Base-by-base conservation (phyloP, 2,888 invertebrate species). In the Eilema griseolum region DNA sequence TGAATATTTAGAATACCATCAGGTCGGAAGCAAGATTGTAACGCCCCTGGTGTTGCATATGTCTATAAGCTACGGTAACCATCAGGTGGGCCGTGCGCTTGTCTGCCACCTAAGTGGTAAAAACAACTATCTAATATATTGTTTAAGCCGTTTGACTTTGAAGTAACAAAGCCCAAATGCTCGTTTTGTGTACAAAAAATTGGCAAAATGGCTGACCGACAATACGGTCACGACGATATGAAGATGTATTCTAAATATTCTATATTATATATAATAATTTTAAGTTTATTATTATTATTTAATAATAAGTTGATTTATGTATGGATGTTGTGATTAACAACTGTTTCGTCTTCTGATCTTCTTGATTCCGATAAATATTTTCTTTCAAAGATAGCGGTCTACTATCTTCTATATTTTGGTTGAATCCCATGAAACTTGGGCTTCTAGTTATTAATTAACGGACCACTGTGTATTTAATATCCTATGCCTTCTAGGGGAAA, bases 401-500 rank as follows among this genome's bases (percentile, higher is more conserved):
- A 78, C 56, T 70, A 68, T 78, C 24, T 10, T 26, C 60, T 66
- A 12, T 20, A 46, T 46, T n/a, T n/a, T 7, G n/a, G 28, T 66
- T 72, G 26, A 86, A 84, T 84, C 86, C 86, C 88, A 82, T 79
- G 71, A 74, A 73, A 76, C 72, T 76, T 76, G 78, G 75, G 78
- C 73, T 83, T 82, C 79, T 86, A 85, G 80, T 80, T 81, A 82
- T 86, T 84, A 85, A 82, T 87, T 81, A 89, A 91, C 86, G 93
- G 93, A 93, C 93, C 93, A 93, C 86, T 87, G 88, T 89, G 89
- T 91, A 89, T 89, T 90, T 86, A 86, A 89, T 84, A 90, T 89
- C 86, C 88, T 90, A 89, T 87, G 90, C 91, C 92, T 93, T 92
- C 86, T 92, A 92, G 89, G 87, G 74, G 79, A 86, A 85, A 10